Percentiles rank a stretch among this genome's conserved stretches.
Conservation (phyloP, 2,113 vertebrate species). For the Muscicapa adusta region DNA sequence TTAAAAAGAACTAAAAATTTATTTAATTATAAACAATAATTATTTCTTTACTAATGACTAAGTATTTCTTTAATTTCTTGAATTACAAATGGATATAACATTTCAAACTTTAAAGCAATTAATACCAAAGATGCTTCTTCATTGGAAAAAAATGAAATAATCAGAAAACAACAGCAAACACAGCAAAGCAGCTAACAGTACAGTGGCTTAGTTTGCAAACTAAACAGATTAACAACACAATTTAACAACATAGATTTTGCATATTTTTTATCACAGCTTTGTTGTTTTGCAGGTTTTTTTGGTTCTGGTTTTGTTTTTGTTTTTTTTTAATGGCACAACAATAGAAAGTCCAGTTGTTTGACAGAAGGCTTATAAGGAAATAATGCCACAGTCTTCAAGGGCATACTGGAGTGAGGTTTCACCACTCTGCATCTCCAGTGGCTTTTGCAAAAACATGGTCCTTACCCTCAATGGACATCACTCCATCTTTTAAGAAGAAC, state of each 20-base stretch:
- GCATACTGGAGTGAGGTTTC: conserved; percentile 27
- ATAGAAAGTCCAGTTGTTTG: neutral
- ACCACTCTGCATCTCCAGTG: conserved; percentile 95
- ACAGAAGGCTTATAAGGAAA: neutral
- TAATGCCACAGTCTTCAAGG: neutral
- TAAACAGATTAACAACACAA: neutral
- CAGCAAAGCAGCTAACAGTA: neutral
- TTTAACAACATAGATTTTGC: neutral
- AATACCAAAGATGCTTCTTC: neutral
- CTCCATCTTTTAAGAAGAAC: conserved; percentile 93
- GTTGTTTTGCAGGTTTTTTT: neutral
- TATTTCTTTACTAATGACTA: neutral
- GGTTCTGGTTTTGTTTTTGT: too few species aligned
- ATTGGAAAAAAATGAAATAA: neutral
- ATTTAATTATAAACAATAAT: neutral
- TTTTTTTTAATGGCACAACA: neutral
- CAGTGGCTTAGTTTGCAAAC: neutral
- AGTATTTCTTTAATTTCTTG: neutral
- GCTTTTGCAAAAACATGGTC: conserved; percentile 97
- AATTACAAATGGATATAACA: neutral
- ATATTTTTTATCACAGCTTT: neutral
- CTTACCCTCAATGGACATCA: conserved; percentile 90
- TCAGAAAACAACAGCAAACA: neutral
- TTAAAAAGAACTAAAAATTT: neutral
- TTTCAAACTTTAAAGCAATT: neutral